A percentile compares a stretch with the other conserved stretches of the same genome.
Evolutionary conservation across 2,797 vertebrate genomes (phyloP).

Genomic region (Monodelphis domestica): DNA sequence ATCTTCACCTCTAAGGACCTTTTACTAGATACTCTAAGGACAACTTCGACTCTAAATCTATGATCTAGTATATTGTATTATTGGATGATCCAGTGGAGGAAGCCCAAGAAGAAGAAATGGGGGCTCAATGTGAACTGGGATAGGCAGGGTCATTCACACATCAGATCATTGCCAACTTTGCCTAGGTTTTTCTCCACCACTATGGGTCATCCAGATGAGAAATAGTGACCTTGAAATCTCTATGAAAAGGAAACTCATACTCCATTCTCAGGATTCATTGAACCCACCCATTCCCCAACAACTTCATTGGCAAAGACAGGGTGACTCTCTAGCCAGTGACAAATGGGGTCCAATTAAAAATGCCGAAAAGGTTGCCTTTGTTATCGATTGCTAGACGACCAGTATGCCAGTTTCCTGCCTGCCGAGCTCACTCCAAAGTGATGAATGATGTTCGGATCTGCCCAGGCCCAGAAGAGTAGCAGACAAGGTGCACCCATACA

Average conservation of each 20-base stretch:
- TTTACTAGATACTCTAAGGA: background rate
- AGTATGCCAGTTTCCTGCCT: constrained; percentile 37
- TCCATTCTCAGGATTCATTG: background rate
- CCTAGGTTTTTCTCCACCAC: background rate
- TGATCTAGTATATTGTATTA: background rate
- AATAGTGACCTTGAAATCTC: background rate
- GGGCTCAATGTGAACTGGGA: background rate
- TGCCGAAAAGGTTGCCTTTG: constrained; percentile 50
- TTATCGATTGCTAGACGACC: constrained; percentile 65
- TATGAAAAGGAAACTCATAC: background rate
- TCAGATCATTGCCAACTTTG: background rate
- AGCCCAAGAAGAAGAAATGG: background rate
- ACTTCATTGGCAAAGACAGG: background rate
- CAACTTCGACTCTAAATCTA: background rate
- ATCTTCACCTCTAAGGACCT: background rate
- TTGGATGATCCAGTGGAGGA: background rate
- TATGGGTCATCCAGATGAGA: background rate
- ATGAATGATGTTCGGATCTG: constrained; percentile 72
- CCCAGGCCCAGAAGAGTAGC: constrained; percentile 38
- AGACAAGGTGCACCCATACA: constrained; percentile 27
- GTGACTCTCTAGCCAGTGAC: constrained; percentile 40
- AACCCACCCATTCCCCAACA: background rate
- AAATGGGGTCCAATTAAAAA: constrained; percentile 60
- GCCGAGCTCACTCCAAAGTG: constrained; percentile 54
- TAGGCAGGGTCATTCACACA: background rate